These are phyloP conservation scores for Speoplatyrhinus poulsoni DNA, from an alignment of 2,113 vertebrate genomes.

Conservation along the genomic window DNA sequence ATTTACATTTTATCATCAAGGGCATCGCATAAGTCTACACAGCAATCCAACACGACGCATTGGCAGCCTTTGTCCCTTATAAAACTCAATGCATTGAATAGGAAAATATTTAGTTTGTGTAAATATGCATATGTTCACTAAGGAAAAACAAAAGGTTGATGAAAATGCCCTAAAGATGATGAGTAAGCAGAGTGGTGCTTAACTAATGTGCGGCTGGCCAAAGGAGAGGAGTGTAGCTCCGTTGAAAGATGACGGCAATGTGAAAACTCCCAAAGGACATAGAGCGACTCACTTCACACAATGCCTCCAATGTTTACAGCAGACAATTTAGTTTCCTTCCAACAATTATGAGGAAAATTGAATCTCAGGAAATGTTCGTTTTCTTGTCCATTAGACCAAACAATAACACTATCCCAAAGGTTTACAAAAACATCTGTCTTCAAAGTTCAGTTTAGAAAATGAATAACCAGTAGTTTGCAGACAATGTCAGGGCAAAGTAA, in stretches of 20 bases:
- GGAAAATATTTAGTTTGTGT: slow-evolving; percentile 31
- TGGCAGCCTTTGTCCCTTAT: slow-evolving; percentile 39
- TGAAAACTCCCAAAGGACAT: slow-evolving; percentile 63
- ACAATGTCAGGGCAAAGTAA: slow-evolving; percentile 60
- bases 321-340: slow-evolving; percentile 96
- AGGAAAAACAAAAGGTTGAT: slow-evolving; percentile 47
- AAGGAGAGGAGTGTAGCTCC: neutral
- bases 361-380: slow-evolving; percentile 98
- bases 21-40: slow-evolving; percentile 61
- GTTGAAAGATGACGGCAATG: slow-evolving; percentile 34
- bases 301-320: slow-evolving; percentile 89
- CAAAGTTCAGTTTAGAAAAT: slow-evolving; percentile 74
- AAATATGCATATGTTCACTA: slow-evolving; percentile 28
- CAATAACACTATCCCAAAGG: slow-evolving; percentile 86
- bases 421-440: slow-evolving; percentile 79
- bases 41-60: slow-evolving; percentile 64
- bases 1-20: slow-evolving; percentile 83
- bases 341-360: slow-evolving; percentile 99
- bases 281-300: slow-evolving; percentile 82
- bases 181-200: slow-evolving; percentile 27
- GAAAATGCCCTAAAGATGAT: slow-evolving; percentile 37
- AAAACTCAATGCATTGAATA: slow-evolving; percentile 33
- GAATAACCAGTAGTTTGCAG: slow-evolving; percentile 64
- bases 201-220: neutral
- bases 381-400: slow-evolving; percentile 90